phyloP scores from a whole-genome alignment of 2,113 vertebrate species.

The Actenoides hombroni region DNA sequence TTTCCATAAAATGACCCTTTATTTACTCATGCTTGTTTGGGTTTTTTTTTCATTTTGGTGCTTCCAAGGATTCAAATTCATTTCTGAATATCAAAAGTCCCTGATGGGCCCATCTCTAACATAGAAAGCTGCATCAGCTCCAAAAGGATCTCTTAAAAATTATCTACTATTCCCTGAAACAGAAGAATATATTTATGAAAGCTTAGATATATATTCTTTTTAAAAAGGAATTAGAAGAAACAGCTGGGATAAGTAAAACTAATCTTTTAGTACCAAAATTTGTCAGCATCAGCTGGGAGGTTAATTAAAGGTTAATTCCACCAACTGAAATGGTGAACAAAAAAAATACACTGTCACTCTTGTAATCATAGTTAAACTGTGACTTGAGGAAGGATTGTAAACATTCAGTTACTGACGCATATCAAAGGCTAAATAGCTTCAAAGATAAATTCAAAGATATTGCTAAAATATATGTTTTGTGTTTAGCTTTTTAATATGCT shows the following conservation, averaged over 20 bases:
- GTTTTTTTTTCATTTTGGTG: neutral
- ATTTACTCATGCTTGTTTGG: neutral
- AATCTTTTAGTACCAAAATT: neutral
- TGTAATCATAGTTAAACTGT: neutral
- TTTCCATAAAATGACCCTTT: neutral
- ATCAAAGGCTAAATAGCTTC: neutral
- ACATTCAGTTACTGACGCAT: neutral
- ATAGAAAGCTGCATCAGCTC: neutral
- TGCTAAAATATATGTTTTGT: neutral
- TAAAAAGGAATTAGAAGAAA: neutral
- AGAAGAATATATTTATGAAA: neutral
- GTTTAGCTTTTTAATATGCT: neutral
- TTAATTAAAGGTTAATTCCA: constrained; percentile 21
- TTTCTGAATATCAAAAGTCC: neutral
- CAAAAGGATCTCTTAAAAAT: neutral
- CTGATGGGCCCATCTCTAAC: rapidly evolving
- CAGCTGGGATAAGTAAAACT: neutral
- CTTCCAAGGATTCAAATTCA: neutral
- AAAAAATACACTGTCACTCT: neutral
- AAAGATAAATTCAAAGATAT: neutral
- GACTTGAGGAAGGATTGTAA: neutral
- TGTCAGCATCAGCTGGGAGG: neutral
- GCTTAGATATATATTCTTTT: neutral
- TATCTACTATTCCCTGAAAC: neutral
- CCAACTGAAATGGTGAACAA: neutral